These are phyloP conservation scores for Danaus chrysippus DNA, from an alignment of 2,888 invertebrate species.

Conservation along the genomic window DNA sequence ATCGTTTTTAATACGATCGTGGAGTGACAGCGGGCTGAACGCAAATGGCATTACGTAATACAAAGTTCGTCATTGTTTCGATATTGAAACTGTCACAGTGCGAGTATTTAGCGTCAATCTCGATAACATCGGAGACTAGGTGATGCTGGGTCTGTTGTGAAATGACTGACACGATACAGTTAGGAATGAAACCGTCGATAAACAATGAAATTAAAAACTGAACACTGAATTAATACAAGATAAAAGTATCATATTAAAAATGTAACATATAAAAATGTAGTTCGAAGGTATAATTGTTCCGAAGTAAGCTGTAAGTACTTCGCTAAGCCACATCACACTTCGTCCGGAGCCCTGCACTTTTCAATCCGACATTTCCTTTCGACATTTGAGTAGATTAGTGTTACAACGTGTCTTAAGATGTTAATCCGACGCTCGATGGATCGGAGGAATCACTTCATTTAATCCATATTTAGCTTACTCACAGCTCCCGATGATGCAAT, in stretches of 20 bases:
- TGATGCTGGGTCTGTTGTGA: constrained; percentile 58
- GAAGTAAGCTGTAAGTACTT: constrained; percentile 58
- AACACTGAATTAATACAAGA: no score
- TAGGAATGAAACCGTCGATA: not conserved
- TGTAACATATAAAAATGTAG: constrained; percentile 31
- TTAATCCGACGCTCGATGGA: constrained; percentile 75
- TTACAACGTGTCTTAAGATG: constrained; percentile 69
- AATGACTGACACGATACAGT: constrained; percentile 1
- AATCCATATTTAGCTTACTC: constrained; percentile 67
- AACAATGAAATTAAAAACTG: no score
- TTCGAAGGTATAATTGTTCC: constrained; percentile 41
- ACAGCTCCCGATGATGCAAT: constrained; percentile 41
- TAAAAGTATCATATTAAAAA: no score
- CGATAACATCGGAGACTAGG: constrained; percentile 68
- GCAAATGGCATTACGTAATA: constrained; percentile 67
- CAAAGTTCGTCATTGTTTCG: constrained; percentile 71
- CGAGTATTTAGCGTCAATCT: constrained; percentile 77
- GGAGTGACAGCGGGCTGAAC: constrained; percentile 59
- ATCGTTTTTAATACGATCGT: constrained; percentile 43
- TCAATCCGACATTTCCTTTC: constrained; percentile 79
- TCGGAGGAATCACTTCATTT: constrained; percentile 70
- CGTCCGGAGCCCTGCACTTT: constrained; percentile 65
- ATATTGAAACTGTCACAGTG: constrained; percentile 72
- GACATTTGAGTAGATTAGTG: constrained; percentile 78
- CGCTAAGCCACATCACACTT: constrained; percentile 65